These are phyloP conservation scores for Onthophagus taurus DNA, from an alignment of 1,140 invertebrate species.

Conservation along the genomic window DNA sequence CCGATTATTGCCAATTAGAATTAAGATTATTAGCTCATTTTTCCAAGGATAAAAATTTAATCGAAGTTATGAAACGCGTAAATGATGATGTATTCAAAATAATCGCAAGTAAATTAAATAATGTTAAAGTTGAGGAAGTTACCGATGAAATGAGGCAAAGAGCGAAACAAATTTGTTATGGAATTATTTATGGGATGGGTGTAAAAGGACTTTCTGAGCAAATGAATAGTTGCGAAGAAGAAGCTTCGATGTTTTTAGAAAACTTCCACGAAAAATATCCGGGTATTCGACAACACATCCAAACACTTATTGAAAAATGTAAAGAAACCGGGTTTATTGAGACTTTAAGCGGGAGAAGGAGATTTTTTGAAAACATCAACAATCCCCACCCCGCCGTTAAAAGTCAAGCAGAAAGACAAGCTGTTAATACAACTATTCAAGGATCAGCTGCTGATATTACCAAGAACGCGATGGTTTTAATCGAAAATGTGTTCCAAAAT, in stretches of 20 bases:
- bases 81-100: constrained; percentile 77
- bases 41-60: constrained; percentile 66
- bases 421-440: constrained; percentile 90
- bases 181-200: constrained; percentile 97
- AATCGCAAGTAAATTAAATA: constrained; percentile 78
- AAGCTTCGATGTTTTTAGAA: constrained; percentile 71
- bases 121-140: constrained; percentile 52
- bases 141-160: constrained; percentile 67
- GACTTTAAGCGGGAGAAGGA: constrained; percentile 68
- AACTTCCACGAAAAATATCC: constrained; percentile 79
- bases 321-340: constrained; percentile 66
- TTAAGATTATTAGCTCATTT: constrained; percentile 87
- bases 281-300: constrained; percentile 57
- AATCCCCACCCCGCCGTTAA: constrained; percentile 48
- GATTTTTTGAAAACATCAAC: constrained; percentile 71
- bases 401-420: constrained; percentile 88
- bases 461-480: constrained; percentile 78
- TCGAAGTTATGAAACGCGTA: constrained; percentile 54
- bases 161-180: constrained; percentile 93
- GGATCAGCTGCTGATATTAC: constrained; percentile 93
- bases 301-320: constrained; percentile 58
- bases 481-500: constrained; percentile 49
- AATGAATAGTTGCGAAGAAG: constrained; percentile 67
- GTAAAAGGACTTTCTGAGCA: constrained; percentile 71
- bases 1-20: constrained; percentile 95